These are phyloP conservation scores for Sterrhoptilus dennistouni DNA, from an alignment of 2,113 vertebrate genomes.

Conservation along the genomic window DNA sequence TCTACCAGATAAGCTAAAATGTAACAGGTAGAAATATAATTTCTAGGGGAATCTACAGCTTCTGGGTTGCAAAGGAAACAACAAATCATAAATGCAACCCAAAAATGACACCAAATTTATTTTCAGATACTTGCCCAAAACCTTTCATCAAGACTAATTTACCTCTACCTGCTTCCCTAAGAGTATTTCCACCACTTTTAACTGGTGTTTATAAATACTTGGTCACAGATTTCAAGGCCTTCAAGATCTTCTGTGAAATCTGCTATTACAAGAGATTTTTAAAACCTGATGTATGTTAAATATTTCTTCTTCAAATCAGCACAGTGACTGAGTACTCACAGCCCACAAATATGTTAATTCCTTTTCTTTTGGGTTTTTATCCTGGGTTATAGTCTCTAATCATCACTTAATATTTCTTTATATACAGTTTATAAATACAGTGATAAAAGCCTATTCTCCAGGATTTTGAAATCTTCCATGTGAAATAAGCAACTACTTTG, in stretches of 20 bases:
- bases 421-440: not conserved
- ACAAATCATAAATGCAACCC: not conserved
- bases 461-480: not conserved
- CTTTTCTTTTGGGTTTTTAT: not conserved
- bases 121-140: not conserved
- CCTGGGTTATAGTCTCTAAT: not conserved
- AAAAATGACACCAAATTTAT: not conserved
- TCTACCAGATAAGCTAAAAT: not conserved
- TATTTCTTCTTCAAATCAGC: not conserved
- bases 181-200: not conserved
- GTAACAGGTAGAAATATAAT: not conserved
- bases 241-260: not conserved
- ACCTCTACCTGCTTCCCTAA: not conserved
- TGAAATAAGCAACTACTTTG: slow-evolving; percentile 46
- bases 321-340: not conserved
- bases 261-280: not conserved
- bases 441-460: not conserved
- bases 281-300: not conserved
- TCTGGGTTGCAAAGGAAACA: not conserved
- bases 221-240: not conserved
- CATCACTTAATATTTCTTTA: not conserved
- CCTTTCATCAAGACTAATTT: not conserved
- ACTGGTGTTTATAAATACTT: not conserved
- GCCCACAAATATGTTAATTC: not conserved
- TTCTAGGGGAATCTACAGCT: not conserved